Evolutionary conservation across 2,113 vertebrate species (phyloP).

Genomic region (Guaruba guarouba): DNA sequence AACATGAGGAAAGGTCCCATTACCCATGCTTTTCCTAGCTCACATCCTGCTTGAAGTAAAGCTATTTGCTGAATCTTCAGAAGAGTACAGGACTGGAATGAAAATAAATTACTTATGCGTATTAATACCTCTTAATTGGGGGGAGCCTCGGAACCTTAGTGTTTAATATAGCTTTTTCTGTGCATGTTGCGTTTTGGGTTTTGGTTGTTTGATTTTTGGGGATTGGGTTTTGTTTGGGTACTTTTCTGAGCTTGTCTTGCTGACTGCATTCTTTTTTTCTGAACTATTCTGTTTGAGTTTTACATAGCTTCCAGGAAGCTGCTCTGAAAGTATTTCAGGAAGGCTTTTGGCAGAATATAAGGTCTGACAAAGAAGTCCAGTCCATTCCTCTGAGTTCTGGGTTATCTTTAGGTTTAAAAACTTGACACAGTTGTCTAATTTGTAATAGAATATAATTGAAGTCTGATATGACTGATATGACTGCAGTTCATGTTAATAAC

Average conservation of each 20-base stretch:
- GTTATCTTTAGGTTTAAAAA: not conserved
- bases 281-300: not conserved
- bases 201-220: not conserved
- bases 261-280: not conserved
- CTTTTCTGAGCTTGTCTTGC: not conserved
- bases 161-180: not conserved
- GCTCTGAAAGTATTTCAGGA: not conserved
- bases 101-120: not conserved
- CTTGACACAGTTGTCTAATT: not conserved
- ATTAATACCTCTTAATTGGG: not conserved
- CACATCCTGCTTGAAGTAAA: not conserved
- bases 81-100: not conserved
- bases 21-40: not conserved
- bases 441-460: not conserved
- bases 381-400: not conserved
- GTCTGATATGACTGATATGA: not conserved
- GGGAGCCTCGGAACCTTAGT: not conserved
- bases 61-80: not conserved
- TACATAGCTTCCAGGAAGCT: not conserved
- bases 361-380: not conserved
- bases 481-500: not conserved
- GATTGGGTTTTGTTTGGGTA: not conserved
- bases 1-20: not conserved
- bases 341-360: not conserved
- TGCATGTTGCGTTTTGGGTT: not conserved